These are phyloP conservation scores for Sebastes reedi DNA, from an alignment of 2,797 vertebrate species.

Conservation along the genomic window DNA sequence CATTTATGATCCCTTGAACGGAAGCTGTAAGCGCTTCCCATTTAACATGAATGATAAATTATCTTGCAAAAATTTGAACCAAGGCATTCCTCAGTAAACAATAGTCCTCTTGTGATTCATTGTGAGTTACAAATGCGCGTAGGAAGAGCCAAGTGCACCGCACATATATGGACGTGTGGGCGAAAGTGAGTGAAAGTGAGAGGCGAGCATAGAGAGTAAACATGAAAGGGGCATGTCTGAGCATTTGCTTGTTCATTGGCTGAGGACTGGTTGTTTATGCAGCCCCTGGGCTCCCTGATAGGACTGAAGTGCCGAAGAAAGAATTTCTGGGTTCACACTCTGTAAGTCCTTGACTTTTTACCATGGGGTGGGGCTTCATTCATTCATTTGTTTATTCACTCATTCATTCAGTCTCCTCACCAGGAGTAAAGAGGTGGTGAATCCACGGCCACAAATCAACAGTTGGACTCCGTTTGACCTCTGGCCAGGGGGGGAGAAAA, in stretches of 20 bases:
- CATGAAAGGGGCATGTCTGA: conserved; percentile 26
- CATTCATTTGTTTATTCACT: conserved; percentile 16
- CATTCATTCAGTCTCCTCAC: conserved; percentile 1
- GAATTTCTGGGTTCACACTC: conserved; percentile 10
- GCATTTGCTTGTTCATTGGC: conserved; percentile 30
- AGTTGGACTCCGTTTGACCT: conserved; percentile 67
- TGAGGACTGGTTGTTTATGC: conserved; percentile 29
- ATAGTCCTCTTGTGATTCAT: neutral
- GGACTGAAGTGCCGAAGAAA: neutral
- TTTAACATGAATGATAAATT: neutral
- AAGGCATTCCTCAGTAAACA: conserved; percentile 3
- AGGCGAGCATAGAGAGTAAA: conserved; percentile 10
- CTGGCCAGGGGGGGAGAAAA: conserved; percentile 13
- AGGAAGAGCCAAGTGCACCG: neutral
- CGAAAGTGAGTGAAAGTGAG: conserved; percentile 17
- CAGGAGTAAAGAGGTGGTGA: conserved; percentile 8
- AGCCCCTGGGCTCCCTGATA: conserved; percentile 19
- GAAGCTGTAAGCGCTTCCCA: neutral
- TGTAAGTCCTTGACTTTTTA: conserved; percentile 39
- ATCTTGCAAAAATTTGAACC: neutral
- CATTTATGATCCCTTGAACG: neutral
- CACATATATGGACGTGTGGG: neutral
- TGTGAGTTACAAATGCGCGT: neutral
- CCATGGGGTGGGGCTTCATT: neutral
- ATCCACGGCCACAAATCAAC: conserved; percentile 55